Conservation (phyloP, 2,797 vertebrate species). For the Amniataba percoides region DNA sequence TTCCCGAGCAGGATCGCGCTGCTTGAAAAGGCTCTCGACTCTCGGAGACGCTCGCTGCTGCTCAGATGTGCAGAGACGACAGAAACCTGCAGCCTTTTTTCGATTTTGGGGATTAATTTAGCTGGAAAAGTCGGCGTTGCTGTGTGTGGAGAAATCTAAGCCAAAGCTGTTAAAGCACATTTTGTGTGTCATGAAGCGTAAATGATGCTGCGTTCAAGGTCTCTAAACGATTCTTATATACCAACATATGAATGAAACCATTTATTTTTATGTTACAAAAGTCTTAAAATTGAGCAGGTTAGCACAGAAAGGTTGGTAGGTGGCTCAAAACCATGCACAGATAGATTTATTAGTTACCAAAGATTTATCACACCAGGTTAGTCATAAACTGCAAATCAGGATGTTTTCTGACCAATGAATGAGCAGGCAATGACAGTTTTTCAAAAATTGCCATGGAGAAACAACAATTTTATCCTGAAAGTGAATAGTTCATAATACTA, state of each 20-base stretch:
- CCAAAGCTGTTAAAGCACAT: neutral
- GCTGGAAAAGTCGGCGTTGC: neutral
- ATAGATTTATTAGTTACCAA: too few species aligned
- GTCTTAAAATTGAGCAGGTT: neutral
- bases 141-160: neutral
- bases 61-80: conserved; percentile 10
- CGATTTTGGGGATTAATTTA: neutral
- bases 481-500: too few species aligned
- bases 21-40: conserved; percentile 54
- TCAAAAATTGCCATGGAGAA: neutral
- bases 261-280: neutral
- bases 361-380: neutral
- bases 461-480: too few species aligned
- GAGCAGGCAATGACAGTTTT: neutral
- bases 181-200: neutral
- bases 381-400: neutral
- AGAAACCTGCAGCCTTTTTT: conserved; percentile 3
- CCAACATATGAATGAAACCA: neutral
- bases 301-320: neutral
- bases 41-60: conserved; percentile 16
- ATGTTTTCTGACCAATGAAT: neutral
- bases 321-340: neutral
- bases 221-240: neutral
- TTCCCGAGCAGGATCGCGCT: conserved; percentile 34
- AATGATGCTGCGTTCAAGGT: neutral